Evolutionary conservation across 2,113 vertebrate species (phyloP).

Genomic region (Xenopus laevis): DNA sequence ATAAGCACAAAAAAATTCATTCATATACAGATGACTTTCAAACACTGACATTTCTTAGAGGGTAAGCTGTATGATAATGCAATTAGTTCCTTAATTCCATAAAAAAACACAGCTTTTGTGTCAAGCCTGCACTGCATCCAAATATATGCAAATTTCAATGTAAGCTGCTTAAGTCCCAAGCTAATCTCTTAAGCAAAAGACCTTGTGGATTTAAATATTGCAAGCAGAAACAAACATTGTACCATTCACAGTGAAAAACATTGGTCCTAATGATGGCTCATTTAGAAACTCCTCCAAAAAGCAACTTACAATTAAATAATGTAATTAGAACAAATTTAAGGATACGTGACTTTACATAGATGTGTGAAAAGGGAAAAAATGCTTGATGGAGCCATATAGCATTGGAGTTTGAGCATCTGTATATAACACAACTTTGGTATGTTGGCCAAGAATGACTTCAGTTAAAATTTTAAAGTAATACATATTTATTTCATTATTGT

Average conservation of each 20-base stretch:
- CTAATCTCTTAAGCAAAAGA: constrained; percentile 42
- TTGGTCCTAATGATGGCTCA: constrained; percentile 24
- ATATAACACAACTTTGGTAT: too few relatives aligned
- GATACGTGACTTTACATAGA: not conserved
- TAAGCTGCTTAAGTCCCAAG: constrained; percentile 37
- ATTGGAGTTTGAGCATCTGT: too few relatives aligned
- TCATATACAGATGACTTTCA: constrained; percentile 11
- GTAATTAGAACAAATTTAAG: not conserved
- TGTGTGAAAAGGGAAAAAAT: not conserved
- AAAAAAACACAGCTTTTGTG: constrained; percentile 33
- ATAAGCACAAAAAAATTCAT: not conserved
- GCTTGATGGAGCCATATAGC: too few relatives aligned
- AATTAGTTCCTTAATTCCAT: constrained; percentile 38
- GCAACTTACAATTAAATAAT: constrained; percentile 2
- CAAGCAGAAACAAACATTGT: constrained; percentile 22
- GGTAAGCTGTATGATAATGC: constrained; percentile 42
- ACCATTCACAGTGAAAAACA: constrained; percentile 24
- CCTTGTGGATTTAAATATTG: constrained; percentile 31
- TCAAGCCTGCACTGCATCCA: constrained; percentile 19
- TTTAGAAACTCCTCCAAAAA: constrained; percentile 17
- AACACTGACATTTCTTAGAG: constrained; percentile 31
- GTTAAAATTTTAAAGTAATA: too few relatives aligned
- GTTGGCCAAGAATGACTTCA: too few relatives aligned
- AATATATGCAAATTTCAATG: constrained; percentile 40
- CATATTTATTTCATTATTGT: too few relatives aligned